Evolutionary conservation across 1,140 invertebrate species (phyloP).

Genomic region (Pachyrhynchus sulphureomaculatus): DNA sequence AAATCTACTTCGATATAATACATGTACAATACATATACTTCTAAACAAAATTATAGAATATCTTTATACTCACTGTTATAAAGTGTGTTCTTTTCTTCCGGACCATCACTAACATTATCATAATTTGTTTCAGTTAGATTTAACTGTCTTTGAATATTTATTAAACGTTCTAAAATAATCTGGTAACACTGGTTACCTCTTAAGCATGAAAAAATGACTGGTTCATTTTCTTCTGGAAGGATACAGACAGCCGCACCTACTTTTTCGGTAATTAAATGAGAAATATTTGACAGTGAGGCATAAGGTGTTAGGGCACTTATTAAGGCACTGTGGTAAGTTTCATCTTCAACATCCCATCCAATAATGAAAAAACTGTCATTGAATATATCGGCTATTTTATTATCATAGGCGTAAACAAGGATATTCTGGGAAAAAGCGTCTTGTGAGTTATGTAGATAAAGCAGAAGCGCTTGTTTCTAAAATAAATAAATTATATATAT

Average conservation of each 20-base stretch:
- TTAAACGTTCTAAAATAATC: slow-evolving; percentile 7
- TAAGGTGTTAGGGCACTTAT: slow-evolving; percentile 20
- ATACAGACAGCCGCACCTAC: slow-evolving; percentile 24
- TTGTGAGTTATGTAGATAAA: slow-evolving; percentile 36
- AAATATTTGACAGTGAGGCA: slow-evolving; percentile 8
- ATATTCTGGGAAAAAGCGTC: slow-evolving; percentile 32
- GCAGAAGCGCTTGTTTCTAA: slow-evolving; percentile 29
- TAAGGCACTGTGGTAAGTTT: slow-evolving; percentile 23
- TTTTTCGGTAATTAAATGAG: slow-evolving; percentile 14
- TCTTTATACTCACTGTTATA: too few species aligned
- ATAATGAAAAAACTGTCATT: slow-evolving; percentile 25
- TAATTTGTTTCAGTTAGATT: background rate
- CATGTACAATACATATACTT: too few species aligned
- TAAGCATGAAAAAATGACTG: slow-evolving; percentile 26
- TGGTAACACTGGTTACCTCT: slow-evolving; percentile 24
- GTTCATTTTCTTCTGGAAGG: slow-evolving; percentile 22
- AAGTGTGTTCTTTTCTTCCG: background rate
- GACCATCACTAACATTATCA: background rate
- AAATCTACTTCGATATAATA: too few species aligned
- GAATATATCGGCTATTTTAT: slow-evolving; percentile 20
- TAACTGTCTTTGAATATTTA: background rate
- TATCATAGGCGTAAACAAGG: slow-evolving; percentile 6
- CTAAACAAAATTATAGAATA: too few species aligned
- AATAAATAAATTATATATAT: background rate
- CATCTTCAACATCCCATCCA: slow-evolving; percentile 34